Percentiles rank a stretch among this genome's conserved stretches.
Evolutionary conservation across 2,797 vertebrate species (phyloP).

Genomic region (Pipistrellus pipistrellus): DNA sequence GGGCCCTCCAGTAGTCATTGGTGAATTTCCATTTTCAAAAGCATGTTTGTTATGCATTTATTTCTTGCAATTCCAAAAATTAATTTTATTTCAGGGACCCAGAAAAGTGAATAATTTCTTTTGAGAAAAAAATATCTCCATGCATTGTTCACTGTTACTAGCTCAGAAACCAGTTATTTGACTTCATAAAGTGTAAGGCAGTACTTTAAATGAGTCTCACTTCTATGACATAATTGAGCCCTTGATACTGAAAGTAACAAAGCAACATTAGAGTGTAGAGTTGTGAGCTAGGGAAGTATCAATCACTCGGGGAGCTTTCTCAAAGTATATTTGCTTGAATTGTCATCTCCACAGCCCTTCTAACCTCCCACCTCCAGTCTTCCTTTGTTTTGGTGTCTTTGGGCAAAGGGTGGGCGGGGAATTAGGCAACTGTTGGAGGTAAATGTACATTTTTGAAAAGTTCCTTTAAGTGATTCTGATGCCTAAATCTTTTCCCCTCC

Average conservation of each 20-base stretch:
- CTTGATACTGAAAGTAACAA: background rate
- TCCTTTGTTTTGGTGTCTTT: background rate
- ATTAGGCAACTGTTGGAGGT: background rate
- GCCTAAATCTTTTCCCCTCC: background rate
- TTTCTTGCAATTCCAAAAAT: constrained; percentile 60
- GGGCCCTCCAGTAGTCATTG: background rate
- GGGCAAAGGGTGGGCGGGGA: too few species aligned
- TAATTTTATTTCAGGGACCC: constrained; percentile 58
- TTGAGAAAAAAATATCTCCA: background rate
- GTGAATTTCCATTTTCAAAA: constrained; percentile 26
- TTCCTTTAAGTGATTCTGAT: background rate
- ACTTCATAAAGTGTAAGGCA: constrained; percentile 1
- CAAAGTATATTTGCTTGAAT: background rate
- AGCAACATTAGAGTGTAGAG: background rate
- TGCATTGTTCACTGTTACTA: background rate
- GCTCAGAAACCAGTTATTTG: constrained; percentile 60
- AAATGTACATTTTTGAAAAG: background rate
- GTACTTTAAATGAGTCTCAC: constrained; percentile 5
- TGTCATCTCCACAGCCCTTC: background rate
- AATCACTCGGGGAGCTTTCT: background rate
- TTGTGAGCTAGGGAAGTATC: background rate
- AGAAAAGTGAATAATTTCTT: constrained; percentile 56
- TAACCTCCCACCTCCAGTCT: background rate
- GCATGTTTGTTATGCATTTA: background rate
- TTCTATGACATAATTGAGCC: background rate